A percentile compares a stretch with the other conserved stretches of the same genome.
phyloP scores from a whole-genome alignment of 2,113 vertebrate genomes.

The Pristiophorus japonicus region DNA sequence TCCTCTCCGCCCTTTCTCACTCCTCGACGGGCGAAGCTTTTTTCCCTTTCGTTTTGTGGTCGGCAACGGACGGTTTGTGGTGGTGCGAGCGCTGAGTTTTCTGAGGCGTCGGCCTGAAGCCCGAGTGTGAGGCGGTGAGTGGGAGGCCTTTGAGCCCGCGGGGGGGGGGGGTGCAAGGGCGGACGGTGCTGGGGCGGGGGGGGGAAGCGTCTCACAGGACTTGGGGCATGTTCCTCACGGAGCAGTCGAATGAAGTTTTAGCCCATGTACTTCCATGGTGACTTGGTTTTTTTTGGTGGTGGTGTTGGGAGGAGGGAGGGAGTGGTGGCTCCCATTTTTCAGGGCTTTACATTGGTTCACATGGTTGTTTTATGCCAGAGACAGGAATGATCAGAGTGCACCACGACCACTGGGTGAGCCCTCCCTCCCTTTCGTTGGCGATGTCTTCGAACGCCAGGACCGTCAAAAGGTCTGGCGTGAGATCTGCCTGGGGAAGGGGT shows the following conservation, averaged over 20 bases:
- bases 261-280: background rate
- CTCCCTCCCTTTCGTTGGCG: background rate
- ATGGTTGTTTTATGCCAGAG: background rate
- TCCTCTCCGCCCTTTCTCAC: background rate
- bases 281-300: background rate
- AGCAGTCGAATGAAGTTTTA: background rate
- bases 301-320: no score
- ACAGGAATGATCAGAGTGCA: background rate
- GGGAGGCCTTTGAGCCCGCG: background rate
- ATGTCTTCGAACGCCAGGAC: background rate
- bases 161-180: background rate
- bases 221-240: background rate
- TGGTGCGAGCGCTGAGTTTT: background rate
- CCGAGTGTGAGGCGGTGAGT: slow-evolving; percentile 18
- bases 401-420: background rate
- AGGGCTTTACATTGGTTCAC: background rate
- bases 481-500: background rate
- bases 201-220: background rate
- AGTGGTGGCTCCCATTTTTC: no score
- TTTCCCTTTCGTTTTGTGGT: background rate
- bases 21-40: background rate
- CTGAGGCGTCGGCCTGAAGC: background rate
- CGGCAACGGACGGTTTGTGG: slow-evolving; percentile 18
- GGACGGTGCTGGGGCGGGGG: background rate
- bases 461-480: background rate